phyloP scores from a whole-genome alignment of 2,888 invertebrate species.

The Ischnura elegans region DNA sequence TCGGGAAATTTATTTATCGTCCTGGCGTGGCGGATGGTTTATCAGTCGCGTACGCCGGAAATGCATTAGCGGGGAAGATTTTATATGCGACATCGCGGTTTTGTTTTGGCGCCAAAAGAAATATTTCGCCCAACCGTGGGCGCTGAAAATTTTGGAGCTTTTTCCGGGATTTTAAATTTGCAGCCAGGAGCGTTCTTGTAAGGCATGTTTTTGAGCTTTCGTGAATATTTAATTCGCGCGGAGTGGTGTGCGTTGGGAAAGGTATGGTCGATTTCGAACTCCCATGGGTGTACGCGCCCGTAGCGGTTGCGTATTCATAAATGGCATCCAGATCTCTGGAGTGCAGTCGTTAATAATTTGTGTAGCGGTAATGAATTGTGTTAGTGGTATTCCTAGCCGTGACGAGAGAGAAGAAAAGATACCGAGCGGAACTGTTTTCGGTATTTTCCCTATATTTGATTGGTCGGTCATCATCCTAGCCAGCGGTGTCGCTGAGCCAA shows the following conservation, averaged over 20 bases:
- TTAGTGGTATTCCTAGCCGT: neutral
- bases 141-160: neutral
- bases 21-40: neutral
- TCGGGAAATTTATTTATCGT: slow-evolving; percentile 11
- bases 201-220: neutral
- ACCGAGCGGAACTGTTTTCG: neutral
- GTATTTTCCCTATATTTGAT: neutral
- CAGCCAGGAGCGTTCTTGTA: neutral
- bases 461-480: neutral
- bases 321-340: neutral
- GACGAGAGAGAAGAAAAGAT: neutral
- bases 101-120: neutral
- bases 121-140: neutral
- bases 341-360: neutral
- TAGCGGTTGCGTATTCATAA: neutral
- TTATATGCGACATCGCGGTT: neutral
- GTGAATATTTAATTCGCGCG: neutral
- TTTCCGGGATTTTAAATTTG: neutral
- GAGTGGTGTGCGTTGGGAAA: neutral
- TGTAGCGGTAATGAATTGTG: neutral
- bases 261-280: neutral
- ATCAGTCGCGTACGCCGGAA: neutral
- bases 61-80: neutral
- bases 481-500: too few relatives aligned
- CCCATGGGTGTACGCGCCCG: neutral